Evolutionary conservation across 2,113 vertebrate genomes (phyloP).

Genomic region (Sinocyclocheilus anshuiensis): DNA sequence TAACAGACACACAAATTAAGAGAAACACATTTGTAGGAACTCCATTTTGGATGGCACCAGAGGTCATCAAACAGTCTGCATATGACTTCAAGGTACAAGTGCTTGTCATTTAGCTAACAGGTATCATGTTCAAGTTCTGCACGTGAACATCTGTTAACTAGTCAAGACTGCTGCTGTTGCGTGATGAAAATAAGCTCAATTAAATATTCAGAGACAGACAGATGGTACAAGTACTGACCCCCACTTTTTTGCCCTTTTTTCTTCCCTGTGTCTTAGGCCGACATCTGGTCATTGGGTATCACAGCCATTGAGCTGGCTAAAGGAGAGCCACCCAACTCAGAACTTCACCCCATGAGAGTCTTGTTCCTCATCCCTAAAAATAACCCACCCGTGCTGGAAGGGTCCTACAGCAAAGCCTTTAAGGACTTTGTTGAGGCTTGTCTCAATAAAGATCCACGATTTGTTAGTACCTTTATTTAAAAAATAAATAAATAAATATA

Average conservation of each 20-base stretch:
- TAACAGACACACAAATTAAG: constrained; percentile 98
- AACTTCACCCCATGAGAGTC: constrained; percentile 97
- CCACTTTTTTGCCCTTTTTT: not conserved
- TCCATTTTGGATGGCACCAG: constrained; percentile 76
- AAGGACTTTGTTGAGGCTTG: constrained; percentile 98
- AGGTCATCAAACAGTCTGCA: constrained; percentile 98
- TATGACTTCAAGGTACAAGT: constrained; percentile 76
- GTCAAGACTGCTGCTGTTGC: not conserved
- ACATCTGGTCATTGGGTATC: constrained; percentile 98
- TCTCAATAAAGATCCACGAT: constrained; percentile 97
- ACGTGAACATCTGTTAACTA: constrained; percentile 41
- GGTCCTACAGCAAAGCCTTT: constrained; percentile 96
- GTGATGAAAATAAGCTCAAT: constrained; percentile 41
- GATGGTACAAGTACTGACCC: constrained; percentile 19
- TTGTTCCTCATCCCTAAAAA: constrained; percentile 98
- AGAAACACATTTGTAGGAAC: constrained; percentile 98
- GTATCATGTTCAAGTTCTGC: constrained; percentile 41
- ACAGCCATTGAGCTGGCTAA: constrained; percentile 95
- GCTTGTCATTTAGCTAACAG: not conserved
- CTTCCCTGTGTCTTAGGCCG: constrained; percentile 77
- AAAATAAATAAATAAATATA: no score
- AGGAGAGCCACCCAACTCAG: constrained; percentile 70
- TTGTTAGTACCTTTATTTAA: constrained; percentile 80
- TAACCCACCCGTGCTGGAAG: constrained; percentile 93
- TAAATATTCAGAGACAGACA: constrained; percentile 48